Evolutionary conservation across 2,113 vertebrate species (phyloP).

Genomic region (Sapayoa aenigma): DNA sequence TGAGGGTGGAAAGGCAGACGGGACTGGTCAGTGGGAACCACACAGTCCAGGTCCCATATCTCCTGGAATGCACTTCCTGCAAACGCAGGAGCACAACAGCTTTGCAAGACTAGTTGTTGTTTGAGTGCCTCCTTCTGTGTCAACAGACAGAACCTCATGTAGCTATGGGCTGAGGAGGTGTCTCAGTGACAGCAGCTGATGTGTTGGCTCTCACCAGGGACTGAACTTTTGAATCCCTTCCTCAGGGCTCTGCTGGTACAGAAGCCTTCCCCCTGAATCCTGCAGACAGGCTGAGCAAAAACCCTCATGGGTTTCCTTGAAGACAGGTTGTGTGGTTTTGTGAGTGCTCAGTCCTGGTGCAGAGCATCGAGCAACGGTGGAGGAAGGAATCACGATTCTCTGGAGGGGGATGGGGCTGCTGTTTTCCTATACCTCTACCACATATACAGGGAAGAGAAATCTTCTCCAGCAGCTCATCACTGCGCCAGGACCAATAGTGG

Average conservation of each 20-base stretch:
- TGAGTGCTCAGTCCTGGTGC: background rate
- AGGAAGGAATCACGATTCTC: background rate
- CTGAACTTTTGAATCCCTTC: background rate
- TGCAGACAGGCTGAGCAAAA: background rate
- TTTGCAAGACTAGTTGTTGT: background rate
- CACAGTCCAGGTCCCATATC: rapidly evolving
- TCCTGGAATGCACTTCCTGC: background rate
- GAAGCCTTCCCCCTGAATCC: background rate
- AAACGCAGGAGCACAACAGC: rapidly evolving
- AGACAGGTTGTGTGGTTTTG: background rate
- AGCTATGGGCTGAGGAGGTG: too few relatives aligned
- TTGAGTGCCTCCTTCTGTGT: background rate
- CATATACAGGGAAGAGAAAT: background rate
- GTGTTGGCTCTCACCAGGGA: background rate
- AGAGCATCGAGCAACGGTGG: background rate
- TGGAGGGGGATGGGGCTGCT: background rate
- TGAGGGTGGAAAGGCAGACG: background rate
- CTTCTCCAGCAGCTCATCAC: constrained; percentile 2
- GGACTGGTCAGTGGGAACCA: background rate
- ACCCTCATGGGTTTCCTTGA: rapidly evolving
- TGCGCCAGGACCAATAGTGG: background rate
- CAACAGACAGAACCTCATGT: background rate
- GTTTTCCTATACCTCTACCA: background rate
- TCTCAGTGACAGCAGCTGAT: background rate
- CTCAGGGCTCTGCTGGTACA: background rate